A percentile compares a stretch with the other conserved stretches of the same genome.
These are phyloP conservation scores for Mormoops blainvillei DNA, from an alignment of 2,113 vertebrate genomes.

Conservation along the genomic window DNA sequence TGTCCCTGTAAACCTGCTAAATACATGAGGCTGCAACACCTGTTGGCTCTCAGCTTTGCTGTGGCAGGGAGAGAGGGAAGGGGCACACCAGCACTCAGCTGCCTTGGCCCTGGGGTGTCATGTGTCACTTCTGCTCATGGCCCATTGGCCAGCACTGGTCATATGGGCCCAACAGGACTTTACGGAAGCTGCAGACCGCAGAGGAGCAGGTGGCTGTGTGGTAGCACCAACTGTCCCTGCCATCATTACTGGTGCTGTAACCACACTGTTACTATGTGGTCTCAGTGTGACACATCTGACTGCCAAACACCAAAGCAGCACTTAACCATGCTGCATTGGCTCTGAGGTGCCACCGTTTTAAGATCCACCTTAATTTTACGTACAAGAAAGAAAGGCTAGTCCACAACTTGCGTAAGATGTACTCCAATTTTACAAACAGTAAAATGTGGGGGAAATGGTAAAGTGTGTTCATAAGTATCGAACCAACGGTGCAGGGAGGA, in stretches of 20 bases:
- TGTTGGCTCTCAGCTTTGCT: background rate
- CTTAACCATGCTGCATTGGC: background rate
- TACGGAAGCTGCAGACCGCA: background rate
- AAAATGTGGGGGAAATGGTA: background rate
- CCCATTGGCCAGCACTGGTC: background rate
- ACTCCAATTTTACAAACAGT: background rate
- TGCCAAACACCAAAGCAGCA: background rate
- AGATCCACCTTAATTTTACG: background rate
- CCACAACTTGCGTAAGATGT: background rate
- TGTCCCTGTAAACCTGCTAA: slow-evolving; percentile 70
- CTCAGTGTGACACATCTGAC: background rate
- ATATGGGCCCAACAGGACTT: background rate
- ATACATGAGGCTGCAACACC: slow-evolving; percentile 68
- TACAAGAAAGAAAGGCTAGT: background rate
- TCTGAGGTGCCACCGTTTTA: background rate
- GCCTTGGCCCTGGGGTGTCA: background rate
- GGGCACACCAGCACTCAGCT: too few relatives aligned
- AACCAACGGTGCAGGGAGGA: background rate
- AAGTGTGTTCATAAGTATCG: background rate
- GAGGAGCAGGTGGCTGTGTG: background rate
- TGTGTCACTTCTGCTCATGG: background rate
- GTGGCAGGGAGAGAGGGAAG: background rate
- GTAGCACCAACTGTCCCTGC: background rate
- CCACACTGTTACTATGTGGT: background rate
- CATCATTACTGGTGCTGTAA: background rate